phyloP scores from a whole-genome alignment of 2,888 invertebrate species.

The Myathropa florea region DNA sequence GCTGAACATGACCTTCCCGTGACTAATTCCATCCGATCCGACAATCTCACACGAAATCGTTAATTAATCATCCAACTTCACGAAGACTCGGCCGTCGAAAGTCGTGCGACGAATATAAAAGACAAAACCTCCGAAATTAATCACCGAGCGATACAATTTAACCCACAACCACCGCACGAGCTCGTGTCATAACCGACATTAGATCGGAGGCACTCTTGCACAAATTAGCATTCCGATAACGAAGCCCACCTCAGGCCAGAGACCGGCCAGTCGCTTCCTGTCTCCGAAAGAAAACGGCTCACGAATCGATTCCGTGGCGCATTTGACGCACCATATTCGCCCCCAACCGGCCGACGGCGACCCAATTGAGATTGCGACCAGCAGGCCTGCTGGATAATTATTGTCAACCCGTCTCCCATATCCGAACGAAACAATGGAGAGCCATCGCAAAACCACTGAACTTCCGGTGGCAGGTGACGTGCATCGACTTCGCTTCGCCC shows the following conservation, averaged over 20 bases:
- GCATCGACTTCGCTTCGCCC: not conserved
- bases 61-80: slow-evolving; percentile 7
- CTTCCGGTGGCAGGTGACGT: slow-evolving; percentile 44
- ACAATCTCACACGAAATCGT: slow-evolving; percentile 2
- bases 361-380: slow-evolving; percentile 40
- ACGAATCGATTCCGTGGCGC: slow-evolving; percentile 8
- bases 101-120: slow-evolving; percentile 27
- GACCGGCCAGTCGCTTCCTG: not conserved
- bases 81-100: not conserved
- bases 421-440: slow-evolving; percentile 10
- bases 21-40: not conserved
- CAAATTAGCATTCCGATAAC: slow-evolving; percentile 4
- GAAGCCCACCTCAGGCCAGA: not conserved
- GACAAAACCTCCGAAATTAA: not conserved
- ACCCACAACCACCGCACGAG: not conserved
- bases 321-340: slow-evolving; percentile 12
- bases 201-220: not conserved
- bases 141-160: slow-evolving; percentile 15
- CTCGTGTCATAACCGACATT: not conserved
- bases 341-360: not conserved
- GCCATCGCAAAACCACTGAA: not conserved
- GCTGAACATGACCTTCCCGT: not conserved
- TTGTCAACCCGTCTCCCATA: slow-evolving; percentile 38
- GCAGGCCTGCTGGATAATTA: slow-evolving; percentile 31
- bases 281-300: not conserved